Evolutionary conservation across 35 echinoderm and acorn worm species (phyloP), one percentile per base, ranked within the genome.

Genomic region (Eucidaris tribuloides): DNA sequence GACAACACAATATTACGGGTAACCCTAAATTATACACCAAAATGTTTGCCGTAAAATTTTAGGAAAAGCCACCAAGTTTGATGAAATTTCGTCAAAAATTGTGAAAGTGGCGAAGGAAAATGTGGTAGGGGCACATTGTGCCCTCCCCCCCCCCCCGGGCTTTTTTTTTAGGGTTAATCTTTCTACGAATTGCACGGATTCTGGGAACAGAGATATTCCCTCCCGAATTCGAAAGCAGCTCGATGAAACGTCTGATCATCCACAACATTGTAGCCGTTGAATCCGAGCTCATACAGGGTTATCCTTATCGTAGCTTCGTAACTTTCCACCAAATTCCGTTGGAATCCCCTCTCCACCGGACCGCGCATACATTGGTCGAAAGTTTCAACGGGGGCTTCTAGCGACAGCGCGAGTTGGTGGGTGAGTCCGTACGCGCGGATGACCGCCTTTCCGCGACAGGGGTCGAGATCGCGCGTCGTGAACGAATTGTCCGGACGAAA

Each of bases 211-310:
- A 97, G 52, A 29, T 88, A 91, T 6, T 54, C 46, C 17, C 85
- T 80, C 15, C 94, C 94, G 65, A 97, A 97, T 64, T 97, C 94
- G 13, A 92, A 48, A 5, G 84, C 94, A 30, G 81, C 84, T 2
- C 60, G 35, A 5, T 46, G 1, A 46, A 97, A 85, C 4, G 45
- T 31, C 20, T 57, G 31, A 20, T 80, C 41, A 29, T 92, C 89
- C 40, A 97, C 45, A 0, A 87, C 30, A 1, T 23, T 18, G 22
- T 86, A 77, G 28, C 89, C 72, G 19, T 35, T 39, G 20, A 46
- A 36, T 17, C 25, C 22, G 29, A 64, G 79, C 37, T 87, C 32
- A 20, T 83, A 80, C 4, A 97, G 48, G 11, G 76, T 31, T 14
- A 92, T 79, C 4, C 32, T 24, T 5, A 77, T 40, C 14, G 59